phyloP scores from a whole-genome alignment of 2,797 vertebrate genomes.

The Selene dorsalis region DNA sequence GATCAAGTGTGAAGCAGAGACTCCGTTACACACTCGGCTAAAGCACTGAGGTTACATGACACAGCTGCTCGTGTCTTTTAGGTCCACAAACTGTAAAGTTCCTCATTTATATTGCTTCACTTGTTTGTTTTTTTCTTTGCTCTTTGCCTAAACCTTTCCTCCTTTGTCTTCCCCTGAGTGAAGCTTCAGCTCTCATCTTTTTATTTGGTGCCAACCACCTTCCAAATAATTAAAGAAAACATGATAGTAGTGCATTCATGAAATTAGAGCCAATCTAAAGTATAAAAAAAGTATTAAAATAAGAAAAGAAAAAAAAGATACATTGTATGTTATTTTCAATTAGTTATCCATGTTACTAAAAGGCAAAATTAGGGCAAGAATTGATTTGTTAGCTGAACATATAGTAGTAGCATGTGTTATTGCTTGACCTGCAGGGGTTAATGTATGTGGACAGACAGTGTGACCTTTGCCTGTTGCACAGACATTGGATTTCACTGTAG shows the following conservation, averaged over 20 bases:
- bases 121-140: background rate
- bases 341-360: slow-evolving; percentile 1
- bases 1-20: background rate
- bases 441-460: background rate
- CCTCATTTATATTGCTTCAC: background rate
- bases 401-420: slow-evolving; percentile 14
- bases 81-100: background rate
- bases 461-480: slow-evolving; percentile 18
- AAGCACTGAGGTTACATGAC: background rate
- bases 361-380: background rate
- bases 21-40: background rate
- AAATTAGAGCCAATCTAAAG: too few relatives aligned
- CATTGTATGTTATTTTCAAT: background rate
- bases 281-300: too few relatives aligned
- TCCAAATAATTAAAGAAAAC: background rate
- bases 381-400: slow-evolving; percentile 17
- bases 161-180: background rate
- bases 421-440: slow-evolving; percentile 7
- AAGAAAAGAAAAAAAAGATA: background rate
- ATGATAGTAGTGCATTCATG: too few relatives aligned
- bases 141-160: background rate
- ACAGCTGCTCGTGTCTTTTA: slow-evolving; percentile 1
- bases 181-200: background rate
- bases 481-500: background rate
- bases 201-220: background rate